Base-by-base conservation (phyloP, 2,113 vertebrate species). In the Datnioides undecimradiatus region DNA sequence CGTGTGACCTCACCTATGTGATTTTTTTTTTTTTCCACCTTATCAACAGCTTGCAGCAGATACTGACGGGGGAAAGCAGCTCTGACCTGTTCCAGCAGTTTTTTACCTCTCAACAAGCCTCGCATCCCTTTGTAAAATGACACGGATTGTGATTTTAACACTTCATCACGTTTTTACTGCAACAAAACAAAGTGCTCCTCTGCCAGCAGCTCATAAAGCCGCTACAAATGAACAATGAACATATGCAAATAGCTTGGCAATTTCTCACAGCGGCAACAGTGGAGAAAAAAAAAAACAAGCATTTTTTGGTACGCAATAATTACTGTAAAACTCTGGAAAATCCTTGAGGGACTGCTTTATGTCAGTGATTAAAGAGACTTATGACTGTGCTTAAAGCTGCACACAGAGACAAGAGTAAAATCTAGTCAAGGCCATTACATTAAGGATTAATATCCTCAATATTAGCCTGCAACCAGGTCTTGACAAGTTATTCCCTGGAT, bases 281-380 rank as follows among this genome's bases (percentile, higher is more conserved):
- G 38, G 31, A 69, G 73, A 87, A 82, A 86, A 36, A 69, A 75
- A 87, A 82, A 86, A 75, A 63, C 63, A 64, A 76, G 74, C 63
- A 27, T 85, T 87, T 84, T 81, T 73, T 17, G 25, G 76, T 55
- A 48, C 3, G 68, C 77, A 90, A 87, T 92, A 88, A 93, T 92
- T 88, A 89, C 86, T 87, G 86, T 83, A 87, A 86, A 90, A 87
- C 74, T 85, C 52, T 49, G 79, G 66, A 88, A 84, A 85, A 89
- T 80, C 88, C 88, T 88, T 78, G 68, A 86, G 90, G 90, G 88
- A 90, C 62, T 85, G 79, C 83, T 90, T 92, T 81, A 83, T 78
- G 84, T 90, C 87, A 88, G 83, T 89, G 90, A 91, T 93, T 92
- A 92, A 90, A 83, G 81, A 90, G 88, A 90, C 87, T 89, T 90